Conservation (phyloP, 2,888 invertebrate genomes). For the Xanthorhoe spadicearia region DNA sequence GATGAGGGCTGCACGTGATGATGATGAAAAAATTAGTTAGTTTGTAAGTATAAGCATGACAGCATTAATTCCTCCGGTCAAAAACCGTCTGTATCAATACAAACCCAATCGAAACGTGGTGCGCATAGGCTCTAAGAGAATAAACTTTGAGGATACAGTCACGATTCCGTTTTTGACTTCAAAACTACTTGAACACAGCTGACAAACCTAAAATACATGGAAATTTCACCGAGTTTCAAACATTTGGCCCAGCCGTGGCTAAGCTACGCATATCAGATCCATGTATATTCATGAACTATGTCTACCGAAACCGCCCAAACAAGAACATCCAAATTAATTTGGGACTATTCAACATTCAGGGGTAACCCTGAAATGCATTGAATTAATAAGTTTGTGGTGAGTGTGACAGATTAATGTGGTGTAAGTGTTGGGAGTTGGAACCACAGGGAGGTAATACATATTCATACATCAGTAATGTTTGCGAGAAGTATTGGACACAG, state of each 20-base stretch:
- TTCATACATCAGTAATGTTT: neutral
- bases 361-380: constrained; percentile 46
- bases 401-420: constrained; percentile 39
- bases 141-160: too few species aligned
- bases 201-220: neutral
- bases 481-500: neutral
- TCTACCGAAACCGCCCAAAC: constrained; percentile 58
- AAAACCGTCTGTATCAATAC: too few species aligned
- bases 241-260: constrained; percentile 8
- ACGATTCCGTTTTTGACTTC: neutral
- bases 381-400: constrained; percentile 43
- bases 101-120: too few species aligned
- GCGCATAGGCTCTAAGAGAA: too few species aligned
- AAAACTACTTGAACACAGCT: neutral
- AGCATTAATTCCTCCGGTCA: too few species aligned
- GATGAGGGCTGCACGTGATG: too few species aligned
- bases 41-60: too few species aligned
- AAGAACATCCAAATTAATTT: constrained; percentile 70
- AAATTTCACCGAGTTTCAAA: neutral
- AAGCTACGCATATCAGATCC: constrained; percentile 40
- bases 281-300: constrained; percentile 60
- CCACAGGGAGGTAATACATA: constrained; percentile 9
- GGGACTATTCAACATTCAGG: constrained; percentile 71
- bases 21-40: too few species aligned
- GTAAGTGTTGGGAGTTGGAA: constrained; percentile 32